These are phyloP conservation scores for Lycodopsis pacificus DNA, from an alignment of 2,797 vertebrate species.

Conservation along the genomic window DNA sequence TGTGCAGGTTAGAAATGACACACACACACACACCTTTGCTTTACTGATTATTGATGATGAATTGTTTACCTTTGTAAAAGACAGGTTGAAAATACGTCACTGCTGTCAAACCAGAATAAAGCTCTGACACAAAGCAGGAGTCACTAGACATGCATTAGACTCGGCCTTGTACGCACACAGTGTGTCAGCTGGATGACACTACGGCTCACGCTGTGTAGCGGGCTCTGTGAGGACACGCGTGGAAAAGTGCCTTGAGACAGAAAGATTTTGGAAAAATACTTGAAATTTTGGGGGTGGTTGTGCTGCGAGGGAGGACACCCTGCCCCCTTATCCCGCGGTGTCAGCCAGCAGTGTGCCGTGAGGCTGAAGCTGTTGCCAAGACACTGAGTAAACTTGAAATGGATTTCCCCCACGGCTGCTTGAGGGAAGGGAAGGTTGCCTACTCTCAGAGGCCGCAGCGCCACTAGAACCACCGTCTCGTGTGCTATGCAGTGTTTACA, in stretches of 20 bases:
- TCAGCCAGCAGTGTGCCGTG: constrained; percentile 42
- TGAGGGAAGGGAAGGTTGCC: constrained; percentile 12
- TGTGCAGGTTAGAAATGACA: not conserved
- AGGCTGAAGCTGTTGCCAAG: constrained; percentile 70
- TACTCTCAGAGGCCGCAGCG: not conserved
- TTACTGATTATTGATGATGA: not conserved
- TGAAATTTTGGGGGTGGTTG: not conserved
- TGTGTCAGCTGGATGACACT: constrained; percentile 23
- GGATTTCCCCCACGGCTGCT: constrained; percentile 54
- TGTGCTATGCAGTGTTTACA: not conserved
- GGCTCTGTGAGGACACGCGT: constrained; percentile 10
- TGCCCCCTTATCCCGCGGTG: constrained; percentile 47
- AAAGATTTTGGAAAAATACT: constrained; percentile 14
- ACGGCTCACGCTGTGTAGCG: not conserved
- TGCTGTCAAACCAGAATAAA: not conserved
- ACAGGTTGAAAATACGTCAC: not conserved
- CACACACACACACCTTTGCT: not conserved
- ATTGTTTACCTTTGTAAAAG: not conserved
- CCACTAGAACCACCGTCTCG: not conserved
- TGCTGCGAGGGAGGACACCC: constrained; percentile 34
- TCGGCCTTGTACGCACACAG: constrained; percentile 20
- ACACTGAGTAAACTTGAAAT: constrained; percentile 67
- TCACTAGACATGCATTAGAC: not conserved
- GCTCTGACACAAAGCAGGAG: not conserved
- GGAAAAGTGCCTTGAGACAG: constrained; percentile 23